phyloP scores from a whole-genome alignment of 2,797 vertebrate species.

The Clarias pachynema region DNA sequence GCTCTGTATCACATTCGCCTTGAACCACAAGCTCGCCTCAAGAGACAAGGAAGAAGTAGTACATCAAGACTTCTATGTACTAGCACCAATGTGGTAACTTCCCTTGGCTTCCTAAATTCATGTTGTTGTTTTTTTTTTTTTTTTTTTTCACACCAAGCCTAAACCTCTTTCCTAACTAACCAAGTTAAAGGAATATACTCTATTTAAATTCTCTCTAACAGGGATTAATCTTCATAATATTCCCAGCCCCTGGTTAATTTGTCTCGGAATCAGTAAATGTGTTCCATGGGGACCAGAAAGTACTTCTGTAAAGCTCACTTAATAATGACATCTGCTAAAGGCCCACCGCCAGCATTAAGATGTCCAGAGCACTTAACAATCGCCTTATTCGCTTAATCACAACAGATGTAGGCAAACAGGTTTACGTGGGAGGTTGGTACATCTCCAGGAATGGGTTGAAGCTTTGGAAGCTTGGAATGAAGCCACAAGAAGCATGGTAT shows the following conservation, averaged over 20 bases:
- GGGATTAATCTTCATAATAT: background rate
- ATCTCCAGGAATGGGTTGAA: background rate
- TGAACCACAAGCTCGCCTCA: background rate
- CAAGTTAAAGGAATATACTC: background rate
- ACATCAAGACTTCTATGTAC: background rate
- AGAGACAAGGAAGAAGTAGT: background rate
- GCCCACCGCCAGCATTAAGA: background rate
- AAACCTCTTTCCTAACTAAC: too few relatives aligned
- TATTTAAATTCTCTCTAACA: background rate
- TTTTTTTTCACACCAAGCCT: background rate
- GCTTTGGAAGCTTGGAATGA: background rate
- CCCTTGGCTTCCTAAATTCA: background rate
- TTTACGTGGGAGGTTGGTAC: background rate
- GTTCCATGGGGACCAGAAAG: background rate
- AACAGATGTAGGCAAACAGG: background rate
- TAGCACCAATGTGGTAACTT: background rate
- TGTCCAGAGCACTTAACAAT: constrained; percentile 1
- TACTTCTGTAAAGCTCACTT: background rate
- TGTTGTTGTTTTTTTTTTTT: background rate
- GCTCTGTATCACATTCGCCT: background rate
- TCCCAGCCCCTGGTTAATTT: background rate
- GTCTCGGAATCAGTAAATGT: background rate
- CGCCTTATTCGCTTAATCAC: background rate
- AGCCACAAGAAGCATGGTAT: background rate
- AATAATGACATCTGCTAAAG: background rate